A percentile compares a stretch with the other conserved stretches of the same genome.
phyloP scores from a whole-genome alignment of 2,888 invertebrate species.

The Epirrhoe tristata region DNA sequence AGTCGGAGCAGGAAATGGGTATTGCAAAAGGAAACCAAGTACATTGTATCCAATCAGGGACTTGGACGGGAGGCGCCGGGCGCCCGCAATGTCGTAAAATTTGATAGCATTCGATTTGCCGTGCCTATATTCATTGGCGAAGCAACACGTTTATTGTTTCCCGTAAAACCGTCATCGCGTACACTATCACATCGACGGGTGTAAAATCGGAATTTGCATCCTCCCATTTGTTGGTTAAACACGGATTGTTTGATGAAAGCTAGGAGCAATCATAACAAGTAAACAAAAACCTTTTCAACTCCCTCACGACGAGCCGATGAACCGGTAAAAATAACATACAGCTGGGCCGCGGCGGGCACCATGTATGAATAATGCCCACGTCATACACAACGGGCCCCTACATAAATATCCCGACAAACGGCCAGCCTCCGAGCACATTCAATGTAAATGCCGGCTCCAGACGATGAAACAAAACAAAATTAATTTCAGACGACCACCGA shows the following conservation, averaged over 20 bases:
- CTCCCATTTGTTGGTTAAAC: constrained; percentile 23
- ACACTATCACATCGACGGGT: constrained; percentile 42
- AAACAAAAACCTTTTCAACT: constrained; percentile 53
- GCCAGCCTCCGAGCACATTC: constrained; percentile 82
- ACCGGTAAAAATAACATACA: constrained; percentile 81
- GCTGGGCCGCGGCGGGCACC: constrained; percentile 70
- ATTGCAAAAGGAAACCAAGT: constrained; percentile 70
- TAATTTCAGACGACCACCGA: constrained; percentile 82
- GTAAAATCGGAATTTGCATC: constrained; percentile 31
- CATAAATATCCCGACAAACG: constrained; percentile 81
- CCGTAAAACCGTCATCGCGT: constrained; percentile 48
- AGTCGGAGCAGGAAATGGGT: constrained; percentile 69
- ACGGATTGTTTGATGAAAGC: constrained; percentile 36
- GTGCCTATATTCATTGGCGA: constrained; percentile 46
- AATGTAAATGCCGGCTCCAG: constrained; percentile 84
- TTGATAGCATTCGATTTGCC: constrained; percentile 71
- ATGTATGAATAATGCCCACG: constrained; percentile 83
- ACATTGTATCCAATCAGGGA: constrained; percentile 69
- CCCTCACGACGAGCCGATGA: constrained; percentile 69
- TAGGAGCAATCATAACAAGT: constrained; percentile 43
- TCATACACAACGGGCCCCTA: constrained; percentile 79
- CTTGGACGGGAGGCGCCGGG: constrained; percentile 62
- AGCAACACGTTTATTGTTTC: constrained; percentile 46
- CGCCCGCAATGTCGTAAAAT: constrained; percentile 76
- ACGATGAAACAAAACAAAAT: constrained; percentile 84